These are phyloP conservation scores for Silvanus unidentatus DNA, from an alignment of 2,888 invertebrate species.

Conservation along the genomic window DNA sequence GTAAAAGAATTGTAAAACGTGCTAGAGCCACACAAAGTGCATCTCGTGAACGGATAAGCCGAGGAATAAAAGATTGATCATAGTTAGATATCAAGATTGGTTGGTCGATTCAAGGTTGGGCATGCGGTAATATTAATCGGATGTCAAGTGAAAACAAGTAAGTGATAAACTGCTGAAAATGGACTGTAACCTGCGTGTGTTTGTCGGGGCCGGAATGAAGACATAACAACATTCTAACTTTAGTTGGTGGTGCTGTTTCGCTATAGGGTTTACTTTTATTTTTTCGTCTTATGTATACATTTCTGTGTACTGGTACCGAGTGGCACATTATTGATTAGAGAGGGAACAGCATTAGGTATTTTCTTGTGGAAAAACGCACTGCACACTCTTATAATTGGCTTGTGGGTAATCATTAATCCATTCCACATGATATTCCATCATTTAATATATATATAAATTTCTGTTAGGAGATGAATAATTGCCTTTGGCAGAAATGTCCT, in stretches of 20 bases:
- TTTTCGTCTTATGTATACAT: no score
- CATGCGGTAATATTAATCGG: constrained; percentile 49
- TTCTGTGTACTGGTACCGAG: constrained; percentile 26
- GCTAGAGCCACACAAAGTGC: not conserved
- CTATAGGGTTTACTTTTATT: constrained; percentile 19
- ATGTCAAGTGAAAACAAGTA: constrained; percentile 47
- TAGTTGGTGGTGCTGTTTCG: constrained; percentile 15
- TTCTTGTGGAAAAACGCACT: no score
- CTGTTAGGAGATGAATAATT: not conserved
- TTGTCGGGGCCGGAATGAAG: constrained; percentile 41
- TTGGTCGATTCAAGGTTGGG: constrained; percentile 39
- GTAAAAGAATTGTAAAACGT: no score
- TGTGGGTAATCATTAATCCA: no score
- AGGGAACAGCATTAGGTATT: no score
- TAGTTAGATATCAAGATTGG: constrained; percentile 37
- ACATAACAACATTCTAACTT: constrained; percentile 38
- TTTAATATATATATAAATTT: not conserved
- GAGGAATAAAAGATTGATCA: constrained; percentile 34
- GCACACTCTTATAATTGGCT: no score
- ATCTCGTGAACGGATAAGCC: not conserved
- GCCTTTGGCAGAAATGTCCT: no score
- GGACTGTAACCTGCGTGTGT: constrained; percentile 44
- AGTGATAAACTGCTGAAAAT: constrained; percentile 48
- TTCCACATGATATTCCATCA: no score
- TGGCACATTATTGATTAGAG: constrained; percentile 31